Conservation (phyloP, 23 tunicate species). For the Ascidia mentula region DNA sequence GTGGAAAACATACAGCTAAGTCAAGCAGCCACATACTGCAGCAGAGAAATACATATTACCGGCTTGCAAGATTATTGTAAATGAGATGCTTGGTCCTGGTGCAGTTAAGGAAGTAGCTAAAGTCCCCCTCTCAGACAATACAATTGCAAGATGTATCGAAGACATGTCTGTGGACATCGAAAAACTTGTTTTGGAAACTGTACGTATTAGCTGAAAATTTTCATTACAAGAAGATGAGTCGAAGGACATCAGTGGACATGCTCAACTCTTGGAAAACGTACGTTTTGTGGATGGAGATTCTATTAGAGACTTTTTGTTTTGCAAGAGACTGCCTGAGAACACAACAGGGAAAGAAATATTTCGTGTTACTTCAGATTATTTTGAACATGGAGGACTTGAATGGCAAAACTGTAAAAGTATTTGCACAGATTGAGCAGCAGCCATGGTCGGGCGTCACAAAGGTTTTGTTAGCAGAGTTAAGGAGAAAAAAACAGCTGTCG, state of each 20-base stretch:
- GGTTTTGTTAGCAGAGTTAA: too few relatives aligned
- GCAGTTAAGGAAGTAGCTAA: too few relatives aligned
- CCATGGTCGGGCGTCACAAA: slow-evolving; percentile 46
- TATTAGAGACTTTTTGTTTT: slow-evolving; percentile 55
- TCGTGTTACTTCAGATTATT: slow-evolving; percentile 42
- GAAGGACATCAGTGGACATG: slow-evolving; percentile 60
- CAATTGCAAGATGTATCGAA: slow-evolving; percentile 47
- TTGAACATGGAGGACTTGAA: slow-evolving; percentile 29
- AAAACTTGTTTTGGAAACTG: slow-evolving; percentile 39
- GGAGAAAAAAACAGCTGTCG: too few relatives aligned
- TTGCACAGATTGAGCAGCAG: slow-evolving; percentile 48
- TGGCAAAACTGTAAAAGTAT: slow-evolving; percentile 57
- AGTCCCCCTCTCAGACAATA: too few relatives aligned
- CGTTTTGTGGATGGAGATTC: slow-evolving; percentile 51
- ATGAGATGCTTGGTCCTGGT: too few relatives aligned
- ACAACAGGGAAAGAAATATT: slow-evolving; percentile 63
- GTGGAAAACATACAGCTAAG: too few relatives aligned
- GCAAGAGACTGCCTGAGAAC: slow-evolving; percentile 53
- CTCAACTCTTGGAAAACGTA: slow-evolving; percentile 61
- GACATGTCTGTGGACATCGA: slow-evolving; percentile 57
- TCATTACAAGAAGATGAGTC: slow-evolving; percentile 54
- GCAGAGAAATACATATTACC: too few relatives aligned
- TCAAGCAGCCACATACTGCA: too few relatives aligned
- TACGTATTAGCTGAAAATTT: slow-evolving; percentile 42
- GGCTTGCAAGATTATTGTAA: too few relatives aligned